phyloP scores from a whole-genome alignment of 2,113 vertebrate species.

The Perca fluviatilis region DNA sequence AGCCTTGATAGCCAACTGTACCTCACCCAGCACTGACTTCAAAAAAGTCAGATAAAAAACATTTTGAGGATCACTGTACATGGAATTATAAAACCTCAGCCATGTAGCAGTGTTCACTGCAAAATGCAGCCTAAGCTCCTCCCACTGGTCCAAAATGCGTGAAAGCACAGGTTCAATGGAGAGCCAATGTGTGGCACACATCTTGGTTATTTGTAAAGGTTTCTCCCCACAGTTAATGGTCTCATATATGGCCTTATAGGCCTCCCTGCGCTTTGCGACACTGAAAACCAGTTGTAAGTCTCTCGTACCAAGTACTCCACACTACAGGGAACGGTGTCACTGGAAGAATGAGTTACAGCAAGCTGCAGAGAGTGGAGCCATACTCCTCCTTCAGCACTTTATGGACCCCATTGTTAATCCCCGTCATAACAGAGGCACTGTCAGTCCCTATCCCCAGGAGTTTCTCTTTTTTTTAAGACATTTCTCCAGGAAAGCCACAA shows the following conservation, averaged over 20 bases:
- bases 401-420: constrained; percentile 22
- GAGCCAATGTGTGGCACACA: constrained; percentile 32
- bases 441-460: not conserved
- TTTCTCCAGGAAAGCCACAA: not conserved
- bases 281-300: constrained; percentile 26
- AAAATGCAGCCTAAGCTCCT: no score
- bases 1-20: constrained; percentile 26
- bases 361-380: constrained; percentile 5
- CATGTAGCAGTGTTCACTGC: no score
- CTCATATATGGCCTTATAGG: constrained; percentile 21
- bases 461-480: not conserved
- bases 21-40: constrained; percentile 32
- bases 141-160: constrained; percentile 30
- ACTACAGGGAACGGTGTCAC: not conserved
- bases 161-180: constrained; percentile 1
- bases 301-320: constrained; percentile 9
- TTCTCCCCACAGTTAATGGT: constrained; percentile 33
- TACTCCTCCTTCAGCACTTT: constrained; percentile 5
- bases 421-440: constrained; percentile 12
- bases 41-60: constrained; percentile 21
- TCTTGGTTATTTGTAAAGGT: constrained; percentile 24
- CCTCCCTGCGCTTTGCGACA: not conserved
- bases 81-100: no score
- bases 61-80: no score
- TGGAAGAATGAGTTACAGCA: not conserved